A percentile compares a stretch with the other conserved stretches of the same genome.
Evolutionary conservation across 53 echinoderm and acorn worm species (phyloP).

Genomic region (Henricia sp.): DNA sequence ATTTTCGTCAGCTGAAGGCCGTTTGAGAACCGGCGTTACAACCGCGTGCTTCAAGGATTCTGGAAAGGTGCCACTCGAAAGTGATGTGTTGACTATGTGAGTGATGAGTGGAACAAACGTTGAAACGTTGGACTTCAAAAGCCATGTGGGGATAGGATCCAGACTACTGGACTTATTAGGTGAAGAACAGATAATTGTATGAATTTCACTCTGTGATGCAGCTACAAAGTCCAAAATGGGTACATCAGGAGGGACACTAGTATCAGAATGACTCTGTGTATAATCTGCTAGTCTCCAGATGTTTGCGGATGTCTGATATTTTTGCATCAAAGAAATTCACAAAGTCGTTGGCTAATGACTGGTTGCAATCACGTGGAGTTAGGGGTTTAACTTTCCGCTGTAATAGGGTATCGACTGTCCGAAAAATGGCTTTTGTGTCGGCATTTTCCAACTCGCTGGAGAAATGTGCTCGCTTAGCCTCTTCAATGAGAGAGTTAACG

Average conservation of each 20-base stretch:
- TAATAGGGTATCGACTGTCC: conserved; percentile 39
- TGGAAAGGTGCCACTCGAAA: conserved; percentile 50
- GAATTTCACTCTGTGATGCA: background rate
- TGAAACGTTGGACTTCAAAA: conserved; percentile 24
- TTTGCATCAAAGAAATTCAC: conserved; percentile 47
- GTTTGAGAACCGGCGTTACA: conserved; percentile 58
- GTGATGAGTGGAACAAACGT: conserved; percentile 56
- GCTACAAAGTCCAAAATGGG: background rate
- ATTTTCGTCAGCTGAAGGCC: conserved; percentile 41
- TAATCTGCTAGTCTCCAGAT: background rate
- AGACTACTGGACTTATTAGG: conserved; percentile 36
- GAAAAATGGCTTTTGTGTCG: conserved; percentile 54
- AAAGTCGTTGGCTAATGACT: conserved; percentile 57
- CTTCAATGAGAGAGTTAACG: conserved; percentile 34
- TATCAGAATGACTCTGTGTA: background rate
- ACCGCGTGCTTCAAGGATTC: conserved; percentile 45
- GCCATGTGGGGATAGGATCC: conserved; percentile 58
- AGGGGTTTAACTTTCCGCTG: conserved; percentile 51
- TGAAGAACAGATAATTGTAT: conserved; percentile 21
- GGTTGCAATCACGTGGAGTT: conserved; percentile 44
- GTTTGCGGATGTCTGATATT: conserved; percentile 7
- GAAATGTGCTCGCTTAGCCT: conserved; percentile 37
- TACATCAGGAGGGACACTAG: background rate
- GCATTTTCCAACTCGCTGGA: conserved; percentile 29
- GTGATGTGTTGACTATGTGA: conserved; percentile 40